Evolutionary conservation across 1,140 invertebrate genomes (phyloP).

Genomic region (Drosophila rufa): DNA sequence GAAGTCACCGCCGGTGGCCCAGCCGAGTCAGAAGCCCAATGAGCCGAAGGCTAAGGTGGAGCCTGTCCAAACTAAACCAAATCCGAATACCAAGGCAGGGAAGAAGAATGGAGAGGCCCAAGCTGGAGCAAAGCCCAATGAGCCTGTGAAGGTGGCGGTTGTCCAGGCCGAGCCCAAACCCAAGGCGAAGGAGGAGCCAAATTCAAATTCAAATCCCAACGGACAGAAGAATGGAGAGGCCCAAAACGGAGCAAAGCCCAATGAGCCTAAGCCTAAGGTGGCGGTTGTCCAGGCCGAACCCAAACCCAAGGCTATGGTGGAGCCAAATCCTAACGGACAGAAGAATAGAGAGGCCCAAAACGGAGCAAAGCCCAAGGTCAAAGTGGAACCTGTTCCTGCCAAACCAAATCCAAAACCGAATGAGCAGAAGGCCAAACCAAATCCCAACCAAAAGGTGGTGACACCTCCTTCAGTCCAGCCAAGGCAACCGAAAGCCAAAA

Average conservation of each 20-base stretch:
- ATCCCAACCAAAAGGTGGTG: not conserved
- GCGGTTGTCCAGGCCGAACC: not conserved
- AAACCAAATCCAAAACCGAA: slow-evolving; percentile 30
- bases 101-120: too few species aligned
- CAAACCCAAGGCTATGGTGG: not conserved
- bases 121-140: too few species aligned
- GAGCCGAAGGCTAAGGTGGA: not conserved
- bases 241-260: not conserved
- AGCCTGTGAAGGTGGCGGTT: too few species aligned
- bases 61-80: too few species aligned
- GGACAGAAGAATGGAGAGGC: not conserved
- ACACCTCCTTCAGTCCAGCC: not conserved
- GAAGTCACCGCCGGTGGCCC: not conserved
- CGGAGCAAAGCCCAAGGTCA: not conserved
- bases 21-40: not conserved
- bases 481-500: not conserved
- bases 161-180: too few species aligned
- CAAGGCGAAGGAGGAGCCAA: not conserved
- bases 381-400: not conserved
- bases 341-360: not conserved
- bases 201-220: not conserved
- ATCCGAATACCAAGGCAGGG: too few species aligned
- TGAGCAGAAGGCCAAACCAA: slow-evolving; percentile 2
- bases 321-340: not conserved
- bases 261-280: not conserved